Base-by-base conservation (phyloP, 2,888 invertebrate genomes). In the Coecobrya sp. region DNA sequence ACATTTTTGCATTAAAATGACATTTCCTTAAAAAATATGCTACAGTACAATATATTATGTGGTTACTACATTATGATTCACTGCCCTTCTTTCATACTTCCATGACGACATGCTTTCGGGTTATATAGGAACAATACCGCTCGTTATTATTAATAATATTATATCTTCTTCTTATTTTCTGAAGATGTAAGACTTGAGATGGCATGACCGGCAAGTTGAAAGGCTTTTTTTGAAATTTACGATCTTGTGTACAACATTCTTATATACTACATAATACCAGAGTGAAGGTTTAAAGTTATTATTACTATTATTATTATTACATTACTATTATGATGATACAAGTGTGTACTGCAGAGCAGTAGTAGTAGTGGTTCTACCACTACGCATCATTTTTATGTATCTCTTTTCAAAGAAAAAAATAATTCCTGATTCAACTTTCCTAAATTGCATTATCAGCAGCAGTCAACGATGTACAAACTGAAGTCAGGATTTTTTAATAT, bases 121-220 rank as follows among this genome's bases (percentile, higher is more conserved):
- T 82, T 59, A 27, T 22, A 68, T 10, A 65, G 76, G 88, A 79
- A 73, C 70, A 82, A 59, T 85, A 81, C 45, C 65, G 70, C 73
- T 88, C 88, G 65, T 81, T 81, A 82, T 89, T 82, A 42, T 68
- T 36, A 45, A 82, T 68, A 49, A 82, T 68, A 49, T 68, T 42
- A 52, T 27, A 25, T 62, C 25, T 2, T 73, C 22, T 30, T 52
- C 25, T 52, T 87, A 25, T 76, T 62, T 55, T 19, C 42, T 65
- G 55, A 25, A 55, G 27, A 65, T 19, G 25, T 65, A 42, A 25
- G 27, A 19, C 45, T 42, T 22, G 13, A 27, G 25, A 30, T 42
- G 52, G n/a, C n/a, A n/a, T n/a, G n/a, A n/a, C n/a, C n/a, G n/a
- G n/a, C n/a, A n/a, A n/a, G n/a, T n/a, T n/a, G n/a, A n/a, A n/a